Evolutionary conservation across 1,140 invertebrate species (phyloP), one percentile per base, ranked within the genome.

Genomic region (Druon quercuslanigerum): DNA sequence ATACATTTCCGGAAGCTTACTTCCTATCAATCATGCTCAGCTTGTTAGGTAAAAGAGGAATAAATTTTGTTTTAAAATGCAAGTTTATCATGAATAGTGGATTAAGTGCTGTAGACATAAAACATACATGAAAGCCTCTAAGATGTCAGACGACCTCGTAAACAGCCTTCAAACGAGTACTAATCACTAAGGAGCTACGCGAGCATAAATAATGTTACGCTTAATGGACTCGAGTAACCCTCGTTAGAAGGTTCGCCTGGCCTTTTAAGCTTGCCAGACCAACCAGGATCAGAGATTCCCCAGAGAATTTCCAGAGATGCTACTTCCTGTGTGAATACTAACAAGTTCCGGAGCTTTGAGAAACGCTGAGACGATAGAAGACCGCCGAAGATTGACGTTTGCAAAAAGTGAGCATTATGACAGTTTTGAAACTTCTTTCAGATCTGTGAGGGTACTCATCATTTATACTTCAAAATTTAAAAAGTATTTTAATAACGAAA

Each of bases 171-270:
- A 72, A 73, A 12, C 72, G 60, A 70, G 56, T 74, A 74, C 73
- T 78, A 78, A 78, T 78, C 76, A 74, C 60, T 60, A 78, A 78
- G 56, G 73, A 71, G 72, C 51, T 77, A 66, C 57, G 54, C 51
- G 50, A 20, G 40, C 73, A 71, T 74, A 74, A 73, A 78, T 78
- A 73, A 73, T 74, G 57, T 60, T 60, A 60, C 57, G 57, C 25
- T 60, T 60, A 60, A 60, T 60, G 57, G 57, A 60, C 57, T 60
- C 57, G 12, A 57, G 56, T 57, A 60, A 33, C 57, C 57, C 57
- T 60, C 57, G 57, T 60, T 60, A 60, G 20, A 33, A 60, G 57
- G 57, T 40, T 60, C 57, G 57, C 57, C 57, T 60, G 57, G 57
- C 25, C 57, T 60, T 60, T 60, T 60, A 60, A 60, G 57, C 20